A percentile compares a stretch with the other conserved stretches of the same genome.
phyloP scores from a whole-genome alignment of 2,113 vertebrate genomes.

The Daboia siamensis region DNA sequence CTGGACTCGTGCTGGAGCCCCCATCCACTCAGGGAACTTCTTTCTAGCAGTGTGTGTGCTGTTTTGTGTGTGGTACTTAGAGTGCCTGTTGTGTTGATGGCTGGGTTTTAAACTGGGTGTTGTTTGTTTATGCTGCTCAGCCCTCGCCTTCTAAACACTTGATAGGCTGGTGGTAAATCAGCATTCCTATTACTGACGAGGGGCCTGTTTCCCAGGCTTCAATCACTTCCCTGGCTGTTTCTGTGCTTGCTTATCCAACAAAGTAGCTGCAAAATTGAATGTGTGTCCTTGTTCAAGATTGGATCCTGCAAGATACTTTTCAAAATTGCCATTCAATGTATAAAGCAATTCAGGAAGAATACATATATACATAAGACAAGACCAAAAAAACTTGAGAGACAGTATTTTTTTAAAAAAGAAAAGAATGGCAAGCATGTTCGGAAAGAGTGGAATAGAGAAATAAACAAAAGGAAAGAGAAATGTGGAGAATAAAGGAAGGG shows the following conservation, averaged over 20 bases:
- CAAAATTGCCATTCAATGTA: neutral
- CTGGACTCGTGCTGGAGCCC: neutral
- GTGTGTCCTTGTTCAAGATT: neutral
- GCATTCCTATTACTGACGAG: neutral
- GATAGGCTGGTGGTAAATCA: neutral
- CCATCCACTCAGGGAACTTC: neutral
- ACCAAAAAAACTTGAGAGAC: neutral
- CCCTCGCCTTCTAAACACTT: neutral
- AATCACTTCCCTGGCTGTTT: neutral
- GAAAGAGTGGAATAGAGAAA: neutral
- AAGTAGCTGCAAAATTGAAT: neutral
- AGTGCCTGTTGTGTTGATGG: neutral
- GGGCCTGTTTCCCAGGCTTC: neutral
- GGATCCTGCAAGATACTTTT: neutral
- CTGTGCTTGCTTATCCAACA: neutral
- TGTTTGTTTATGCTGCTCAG: neutral
- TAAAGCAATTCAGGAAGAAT: neutral
- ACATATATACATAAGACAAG: neutral
- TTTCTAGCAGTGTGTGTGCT: neutral
- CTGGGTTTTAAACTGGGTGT: neutral
- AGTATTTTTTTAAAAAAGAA: neutral
- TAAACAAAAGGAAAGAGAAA: neutral
- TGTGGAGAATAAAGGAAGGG: neutral
- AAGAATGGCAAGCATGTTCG: neutral
- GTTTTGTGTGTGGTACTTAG: neutral